A percentile compares a stretch with the other conserved stretches of the same genome.
phyloP scores from a whole-genome alignment of 2,113 vertebrate genomes.

The Perognathus longimembris region DNA sequence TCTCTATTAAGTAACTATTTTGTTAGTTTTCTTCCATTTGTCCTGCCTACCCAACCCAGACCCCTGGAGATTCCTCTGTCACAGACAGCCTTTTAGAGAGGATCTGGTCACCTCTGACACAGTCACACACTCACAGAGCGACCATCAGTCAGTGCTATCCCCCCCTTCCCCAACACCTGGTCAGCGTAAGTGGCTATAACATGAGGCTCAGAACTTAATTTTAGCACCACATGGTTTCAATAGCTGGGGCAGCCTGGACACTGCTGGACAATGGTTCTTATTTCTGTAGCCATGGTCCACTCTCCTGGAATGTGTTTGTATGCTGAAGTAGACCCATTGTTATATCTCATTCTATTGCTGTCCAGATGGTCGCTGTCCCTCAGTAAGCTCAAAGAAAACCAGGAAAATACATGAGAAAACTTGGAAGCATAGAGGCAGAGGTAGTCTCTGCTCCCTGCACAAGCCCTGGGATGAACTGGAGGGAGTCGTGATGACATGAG shows the following conservation, averaged over 20 bases:
- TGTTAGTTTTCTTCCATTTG: neutral
- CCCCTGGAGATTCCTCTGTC: neutral
- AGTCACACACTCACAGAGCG: neutral
- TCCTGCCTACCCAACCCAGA: neutral
- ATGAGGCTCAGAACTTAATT: neutral
- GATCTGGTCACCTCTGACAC: neutral
- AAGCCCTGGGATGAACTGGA: no score
- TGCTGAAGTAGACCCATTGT: neutral
- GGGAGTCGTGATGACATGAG: rapidly evolving
- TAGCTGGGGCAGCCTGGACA: neutral
- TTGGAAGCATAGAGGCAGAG: neutral
- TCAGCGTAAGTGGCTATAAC: neutral
- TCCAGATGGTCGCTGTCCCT: neutral
- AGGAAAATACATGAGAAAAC: neutral
- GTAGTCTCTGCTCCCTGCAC: neutral
- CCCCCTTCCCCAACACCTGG: neutral
- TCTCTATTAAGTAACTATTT: neutral
- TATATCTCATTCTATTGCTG: neutral
- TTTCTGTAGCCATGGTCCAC: neutral
- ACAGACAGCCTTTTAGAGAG: neutral
- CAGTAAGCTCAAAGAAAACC: neutral
- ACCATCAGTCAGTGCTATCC: neutral
- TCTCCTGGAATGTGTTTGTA: neutral
- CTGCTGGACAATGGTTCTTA: neutral
- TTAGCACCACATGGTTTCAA: neutral